Base-by-base conservation (phyloP, 2,797 vertebrate species). In the Lophura swinhoii region DNA sequence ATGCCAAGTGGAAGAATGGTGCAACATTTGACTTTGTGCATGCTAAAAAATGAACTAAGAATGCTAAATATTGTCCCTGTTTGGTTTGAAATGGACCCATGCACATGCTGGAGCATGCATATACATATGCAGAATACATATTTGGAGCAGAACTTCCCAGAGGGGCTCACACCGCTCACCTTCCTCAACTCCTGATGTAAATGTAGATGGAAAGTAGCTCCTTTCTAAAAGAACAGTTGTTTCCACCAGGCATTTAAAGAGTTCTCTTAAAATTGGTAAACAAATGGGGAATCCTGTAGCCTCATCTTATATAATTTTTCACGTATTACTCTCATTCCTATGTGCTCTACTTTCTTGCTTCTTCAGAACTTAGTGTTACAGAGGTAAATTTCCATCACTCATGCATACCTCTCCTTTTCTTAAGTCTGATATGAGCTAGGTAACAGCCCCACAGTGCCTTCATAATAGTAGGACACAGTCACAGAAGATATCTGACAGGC, bases 31-130 rank as follows among this genome's bases (percentile, higher is more conserved):
- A 81, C 75, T 55, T 86, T 21, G 66, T 35, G 53, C 79, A 64
- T 41, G 51, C 64, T 59, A 86, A 70, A 70, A 87, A 91, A 88
- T 67, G 26, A 68, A 21, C 44, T 56, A 87, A 76, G 49, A 84
- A 74, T 53, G 86, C 88, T 69, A 87, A 76, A 87, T 68, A 66
- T 12, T 82, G 44, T 71, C 69, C 58, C 15, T 91, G 78, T 91
- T 92, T 88, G 81, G 55, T 74, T 68, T 96, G 91, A 87, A 83
- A 77, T 15, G 44, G 33, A 92, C 78, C 87, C 84, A 68, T 4
- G 31, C 51, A 73, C 29, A 17, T 20, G 14, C 71, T 91, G 74
- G 29, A 0, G 0, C 56, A 18, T 55, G 51, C 28, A 29, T 29
- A 29, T 17, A 53, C 15, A 53, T 29, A 53, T 29, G 28, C 51